A percentile compares a stretch with the other conserved stretches of the same genome.
phyloP scores from a whole-genome alignment of 2,888 invertebrate genomes.

The Sinhomidia bicolor region DNA sequence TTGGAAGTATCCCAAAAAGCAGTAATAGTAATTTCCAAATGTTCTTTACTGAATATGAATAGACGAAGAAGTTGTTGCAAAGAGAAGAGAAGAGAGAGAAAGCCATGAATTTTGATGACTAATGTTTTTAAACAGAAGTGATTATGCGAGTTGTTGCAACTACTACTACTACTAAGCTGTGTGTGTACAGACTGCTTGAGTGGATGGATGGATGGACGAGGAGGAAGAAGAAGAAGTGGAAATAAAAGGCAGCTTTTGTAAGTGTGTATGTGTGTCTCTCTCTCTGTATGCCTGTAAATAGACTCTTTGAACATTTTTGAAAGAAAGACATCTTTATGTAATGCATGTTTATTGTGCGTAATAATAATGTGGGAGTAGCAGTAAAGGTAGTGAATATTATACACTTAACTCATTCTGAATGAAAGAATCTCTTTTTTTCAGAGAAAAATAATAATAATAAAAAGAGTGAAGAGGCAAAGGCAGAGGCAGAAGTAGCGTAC shows the following conservation, averaged over 20 bases:
- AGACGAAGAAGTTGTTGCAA: neutral
- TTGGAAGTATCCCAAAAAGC: constrained; percentile 64
- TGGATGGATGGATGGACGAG: neutral
- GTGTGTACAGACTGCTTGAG: neutral
- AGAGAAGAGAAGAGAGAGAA: constrained; percentile 25
- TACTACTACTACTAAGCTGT: constrained; percentile 28
- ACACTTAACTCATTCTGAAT: constrained; percentile 14
- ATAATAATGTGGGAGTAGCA: constrained; percentile 54
- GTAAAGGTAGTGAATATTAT: neutral
- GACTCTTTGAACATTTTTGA: constrained; percentile 30
- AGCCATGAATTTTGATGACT: constrained; percentile 72
- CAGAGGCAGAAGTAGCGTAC: neutral
- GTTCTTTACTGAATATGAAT: constrained; percentile 16
- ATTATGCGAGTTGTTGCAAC: constrained; percentile 64
- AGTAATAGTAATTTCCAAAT: constrained; percentile 44
- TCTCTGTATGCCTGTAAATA: constrained; percentile 14
- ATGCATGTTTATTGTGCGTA: constrained; percentile 68
- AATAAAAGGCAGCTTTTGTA: constrained; percentile 41
- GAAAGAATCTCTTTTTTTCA: constrained; percentile 9
- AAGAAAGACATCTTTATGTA: constrained; percentile 43
- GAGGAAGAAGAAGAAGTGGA: constrained; percentile 10
- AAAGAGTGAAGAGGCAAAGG: neutral
- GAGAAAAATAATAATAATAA: neutral
- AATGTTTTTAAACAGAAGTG: constrained; percentile 70
- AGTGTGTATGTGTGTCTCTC: constrained; percentile 15